Evolutionary conservation across 2,797 vertebrate species (phyloP).

Genomic region (Gymnodraco acuticeps): DNA sequence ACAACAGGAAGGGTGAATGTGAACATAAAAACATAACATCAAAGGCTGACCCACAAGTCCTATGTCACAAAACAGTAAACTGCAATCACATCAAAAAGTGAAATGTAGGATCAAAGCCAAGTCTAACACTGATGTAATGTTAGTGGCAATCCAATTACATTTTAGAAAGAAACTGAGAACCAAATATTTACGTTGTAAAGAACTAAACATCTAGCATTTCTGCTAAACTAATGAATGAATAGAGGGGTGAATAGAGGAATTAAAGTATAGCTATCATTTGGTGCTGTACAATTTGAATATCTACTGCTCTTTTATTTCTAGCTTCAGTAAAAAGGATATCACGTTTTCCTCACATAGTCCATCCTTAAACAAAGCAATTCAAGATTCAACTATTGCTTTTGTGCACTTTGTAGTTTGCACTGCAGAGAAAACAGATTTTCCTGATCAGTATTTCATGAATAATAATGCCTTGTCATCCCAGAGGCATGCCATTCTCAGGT

Average conservation of each 20-base stretch:
- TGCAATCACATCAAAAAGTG: constrained; percentile 36
- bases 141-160: constrained; percentile 4
- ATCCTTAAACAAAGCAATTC: constrained; percentile 3
- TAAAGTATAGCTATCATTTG: neutral
- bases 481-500: constrained; percentile 48
- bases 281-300: neutral
- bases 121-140: constrained; percentile 5
- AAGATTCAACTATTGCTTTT: neutral
- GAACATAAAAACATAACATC: constrained; percentile 62
- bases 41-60: constrained; percentile 28
- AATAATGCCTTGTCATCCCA: constrained; percentile 54
- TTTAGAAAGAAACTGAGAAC: constrained; percentile 7
- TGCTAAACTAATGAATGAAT: neutral
- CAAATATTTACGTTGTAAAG: constrained; percentile 8
- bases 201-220: neutral
- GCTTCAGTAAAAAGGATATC: neutral
- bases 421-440: constrained; percentile 24
- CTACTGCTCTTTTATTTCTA: constrained; percentile 4
- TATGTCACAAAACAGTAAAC: constrained; percentile 8
- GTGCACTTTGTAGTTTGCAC: neutral
- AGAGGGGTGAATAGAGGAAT: neutral
- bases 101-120: neutral
- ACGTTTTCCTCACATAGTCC: constrained; percentile 3
- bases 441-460: constrained; percentile 42
- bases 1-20: constrained; percentile 46